Evolutionary conservation across 2,797 vertebrate genomes (phyloP), one percentile per base, ranked within the genome.

Genomic region (Scomberomorus guttatus): DNA sequence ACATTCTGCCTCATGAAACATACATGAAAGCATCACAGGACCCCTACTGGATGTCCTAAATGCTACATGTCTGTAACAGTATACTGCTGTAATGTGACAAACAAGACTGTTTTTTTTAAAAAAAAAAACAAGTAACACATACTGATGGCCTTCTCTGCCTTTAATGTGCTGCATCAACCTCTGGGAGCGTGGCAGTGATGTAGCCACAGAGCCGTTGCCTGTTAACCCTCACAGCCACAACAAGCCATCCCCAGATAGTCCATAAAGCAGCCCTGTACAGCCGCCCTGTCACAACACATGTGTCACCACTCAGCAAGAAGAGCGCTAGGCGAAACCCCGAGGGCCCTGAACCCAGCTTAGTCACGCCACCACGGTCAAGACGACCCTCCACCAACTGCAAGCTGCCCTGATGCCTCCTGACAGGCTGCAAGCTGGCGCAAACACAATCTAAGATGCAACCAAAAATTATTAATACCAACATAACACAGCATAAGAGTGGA

Each of bases 251-350:
- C 59, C 82, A 63, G 79, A 87, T 77, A 71, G 76, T 72, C 68
- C 77, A 60, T 76, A 86, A 81, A 62, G 86, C 79, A 64, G 71
- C 63, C 27, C 44, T 12, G 46, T 72, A 65, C 72, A 62, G 80
- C 83, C 42, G 65, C 83, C 75, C 77, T 88, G 90, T 90, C 87
- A 88, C 80, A 89, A 89, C 89, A 89, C 82, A 87, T 86, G 87
- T 91, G 90, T 90, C 88, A 87, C 79, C 80, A 25, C 83, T 88
- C 88, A 75, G 79, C 74, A 50, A 70, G 83, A 72, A 57, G 74
- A 85, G 84, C 20, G 14, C 74, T 2, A 39, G 56, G 73, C 24
- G 18, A 79, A 82, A 77, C 69, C 86, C 83, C 10, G 29, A 78
- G 75, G 85, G 80, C 74, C 75, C 60, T 27, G 80, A 80, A 72